A percentile compares a stretch with the other conserved stretches of the same genome.
Conservation (phyloP, 2,888 invertebrate species). For the Caenorhabditis macrosperma region DNA sequence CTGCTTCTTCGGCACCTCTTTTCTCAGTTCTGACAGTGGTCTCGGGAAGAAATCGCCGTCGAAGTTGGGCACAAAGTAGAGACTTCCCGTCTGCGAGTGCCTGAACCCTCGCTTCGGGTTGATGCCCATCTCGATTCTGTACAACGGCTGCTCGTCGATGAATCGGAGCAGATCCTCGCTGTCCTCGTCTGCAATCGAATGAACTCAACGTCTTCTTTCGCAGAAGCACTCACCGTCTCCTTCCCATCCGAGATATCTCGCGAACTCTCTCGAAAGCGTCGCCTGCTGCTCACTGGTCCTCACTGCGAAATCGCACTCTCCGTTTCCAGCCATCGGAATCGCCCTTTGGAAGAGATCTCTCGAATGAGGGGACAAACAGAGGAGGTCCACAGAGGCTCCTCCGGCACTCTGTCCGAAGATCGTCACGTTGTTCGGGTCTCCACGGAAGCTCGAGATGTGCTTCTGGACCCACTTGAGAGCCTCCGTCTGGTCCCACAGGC, state of each 20-base stretch:
- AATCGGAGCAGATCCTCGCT: conserved; percentile 49
- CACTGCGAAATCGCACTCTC: conserved; percentile 64
- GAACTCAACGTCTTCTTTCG: background rate
- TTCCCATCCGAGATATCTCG: conserved; percentile 61
- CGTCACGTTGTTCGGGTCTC: conserved; percentile 76
- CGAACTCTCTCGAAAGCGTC: conserved; percentile 59
- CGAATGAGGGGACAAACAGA: conserved; percentile 69
- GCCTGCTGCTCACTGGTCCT: conserved; percentile 58
- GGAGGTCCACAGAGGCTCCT: conserved; percentile 69
- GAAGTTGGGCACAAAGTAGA: conserved; percentile 67
- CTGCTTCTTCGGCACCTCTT: conserved; percentile 63
- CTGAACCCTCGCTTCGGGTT: conserved; percentile 61
- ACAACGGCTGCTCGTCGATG: conserved; percentile 53
- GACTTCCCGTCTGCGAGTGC: conserved; percentile 60
- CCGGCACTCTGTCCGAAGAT: conserved; percentile 78
- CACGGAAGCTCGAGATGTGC: conserved; percentile 75
- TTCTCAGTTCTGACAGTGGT: conserved; percentile 59
- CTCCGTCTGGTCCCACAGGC: conserved; percentile 77
- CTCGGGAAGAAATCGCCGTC: too few species aligned
- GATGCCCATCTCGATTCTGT: conserved; percentile 64
- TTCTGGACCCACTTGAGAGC: conserved; percentile 78
- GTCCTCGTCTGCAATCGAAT: conserved; percentile 35
- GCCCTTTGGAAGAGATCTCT: conserved; percentile 68
- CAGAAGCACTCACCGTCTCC: conserved; percentile 43
- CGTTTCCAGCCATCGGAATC: conserved; percentile 71